A percentile compares a stretch with the other conserved stretches of the same genome.
phyloP scores from a whole-genome alignment of 2,113 vertebrate species.

The Sceloporus undulatus region DNA sequence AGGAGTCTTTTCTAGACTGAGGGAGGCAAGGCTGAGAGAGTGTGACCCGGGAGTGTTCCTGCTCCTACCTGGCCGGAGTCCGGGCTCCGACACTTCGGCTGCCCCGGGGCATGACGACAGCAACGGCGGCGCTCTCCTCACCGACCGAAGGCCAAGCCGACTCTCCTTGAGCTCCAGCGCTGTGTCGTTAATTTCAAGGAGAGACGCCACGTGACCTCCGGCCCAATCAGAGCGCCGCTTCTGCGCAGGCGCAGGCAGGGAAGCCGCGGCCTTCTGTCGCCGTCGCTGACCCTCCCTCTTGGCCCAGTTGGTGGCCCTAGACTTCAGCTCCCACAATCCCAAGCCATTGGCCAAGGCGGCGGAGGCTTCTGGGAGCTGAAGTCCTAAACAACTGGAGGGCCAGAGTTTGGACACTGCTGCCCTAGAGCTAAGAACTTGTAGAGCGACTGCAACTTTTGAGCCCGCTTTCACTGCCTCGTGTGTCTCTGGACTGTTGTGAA shows the following conservation, averaged over 20 bases:
- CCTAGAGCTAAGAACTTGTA: no score
- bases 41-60: neutral
- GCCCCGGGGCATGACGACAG: slow-evolving; percentile 12
- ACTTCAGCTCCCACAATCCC: neutral
- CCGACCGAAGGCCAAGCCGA: neutral
- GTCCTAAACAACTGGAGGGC: neutral
- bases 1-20: neutral
- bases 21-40: neutral
- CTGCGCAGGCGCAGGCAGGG: neutral
- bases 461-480: no score
- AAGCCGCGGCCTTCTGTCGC: no score
- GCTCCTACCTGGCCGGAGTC: neutral
- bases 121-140: neutral
- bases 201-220: neutral
- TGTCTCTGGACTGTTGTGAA: no score
- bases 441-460: no score
- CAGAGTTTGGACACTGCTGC: neutral
- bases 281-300: neutral
- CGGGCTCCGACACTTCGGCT: slow-evolving; percentile 19
- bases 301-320: neutral
- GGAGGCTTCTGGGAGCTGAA: neutral
- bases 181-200: neutral
- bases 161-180: slow-evolving; percentile 17
- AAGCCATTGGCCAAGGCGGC: neutral
- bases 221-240: fast-evolving